phyloP scores from a whole-genome alignment of 2,113 vertebrate species.

The Poicephalus meyeri region DNA sequence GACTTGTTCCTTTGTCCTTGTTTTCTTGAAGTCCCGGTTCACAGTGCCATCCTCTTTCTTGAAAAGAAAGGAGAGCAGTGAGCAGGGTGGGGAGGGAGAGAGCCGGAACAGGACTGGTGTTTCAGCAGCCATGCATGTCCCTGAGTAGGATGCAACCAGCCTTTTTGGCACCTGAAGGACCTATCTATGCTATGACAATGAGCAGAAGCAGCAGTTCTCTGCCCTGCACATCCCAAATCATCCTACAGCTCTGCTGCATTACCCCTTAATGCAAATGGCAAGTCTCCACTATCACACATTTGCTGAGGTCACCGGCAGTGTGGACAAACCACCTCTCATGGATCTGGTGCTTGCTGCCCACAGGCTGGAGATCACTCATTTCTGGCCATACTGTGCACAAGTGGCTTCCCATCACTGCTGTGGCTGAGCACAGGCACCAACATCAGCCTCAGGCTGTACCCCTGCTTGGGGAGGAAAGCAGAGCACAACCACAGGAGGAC shows the following conservation, averaged over 20 bases:
- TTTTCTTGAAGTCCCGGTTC: conserved; percentile 98
- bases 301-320: not conserved
- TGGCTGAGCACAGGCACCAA: not conserved
- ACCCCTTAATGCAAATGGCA: not conserved
- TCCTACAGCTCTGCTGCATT: fast-evolving
- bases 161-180: not conserved
- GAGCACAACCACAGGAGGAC: fast-evolving
- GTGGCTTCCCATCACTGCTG: not conserved
- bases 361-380: not conserved
- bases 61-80: not conserved
- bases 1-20: conserved; percentile 91
- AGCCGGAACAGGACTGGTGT: not conserved
- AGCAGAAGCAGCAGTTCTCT: not conserved
- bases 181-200: not conserved
- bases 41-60: conserved; percentile 97
- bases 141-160: not conserved
- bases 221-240: not conserved
- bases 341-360: not conserved
- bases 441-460: not conserved
- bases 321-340: not conserved
- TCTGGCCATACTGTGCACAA: not conserved
- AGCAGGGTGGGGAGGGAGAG: not conserved
- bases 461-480: not conserved
- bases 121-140: not conserved
- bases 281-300: not conserved